phyloP scores from a whole-genome alignment of 2,888 invertebrate genomes.

The Myathropa florea region DNA sequence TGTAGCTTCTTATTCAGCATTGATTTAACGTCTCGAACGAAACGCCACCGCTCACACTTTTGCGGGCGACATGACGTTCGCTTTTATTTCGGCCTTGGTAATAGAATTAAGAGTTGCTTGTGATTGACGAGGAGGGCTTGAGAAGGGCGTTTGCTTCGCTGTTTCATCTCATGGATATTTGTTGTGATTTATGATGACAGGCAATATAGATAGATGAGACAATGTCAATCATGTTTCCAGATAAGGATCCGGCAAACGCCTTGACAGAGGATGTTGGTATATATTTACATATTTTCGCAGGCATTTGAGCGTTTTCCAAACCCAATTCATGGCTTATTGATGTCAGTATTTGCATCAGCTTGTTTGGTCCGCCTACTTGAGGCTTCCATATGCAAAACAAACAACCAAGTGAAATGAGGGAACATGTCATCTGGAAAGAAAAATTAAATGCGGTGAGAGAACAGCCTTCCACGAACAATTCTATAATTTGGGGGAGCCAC shows the following conservation, averaged over 20 bases:
- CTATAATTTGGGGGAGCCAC: no score
- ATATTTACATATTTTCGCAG: background rate
- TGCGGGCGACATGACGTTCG: background rate
- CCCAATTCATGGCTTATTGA: background rate
- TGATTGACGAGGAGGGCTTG: background rate
- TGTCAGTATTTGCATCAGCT: background rate
- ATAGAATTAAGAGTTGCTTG: constrained; percentile 46
- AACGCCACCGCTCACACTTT: background rate
- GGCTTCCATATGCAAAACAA: no score
- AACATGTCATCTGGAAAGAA: no score
- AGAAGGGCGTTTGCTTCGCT: background rate
- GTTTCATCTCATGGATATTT: background rate
- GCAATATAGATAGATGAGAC: constrained; percentile 24
- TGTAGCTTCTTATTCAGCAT: constrained; percentile 24
- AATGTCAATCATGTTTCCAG: constrained; percentile 16
- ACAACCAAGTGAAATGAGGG: no score
- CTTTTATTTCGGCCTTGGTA: background rate
- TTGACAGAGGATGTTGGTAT: background rate
- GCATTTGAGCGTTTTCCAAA: background rate
- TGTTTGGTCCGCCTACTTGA: no score
- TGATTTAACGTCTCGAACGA: constrained; percentile 14
- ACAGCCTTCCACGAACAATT: no score
- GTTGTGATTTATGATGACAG: constrained; percentile 47
- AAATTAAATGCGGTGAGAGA: no score
- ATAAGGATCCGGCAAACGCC: background rate